Base-by-base conservation (phyloP, 2,797 vertebrate genomes). In the Manis pentadactyla region DNA sequence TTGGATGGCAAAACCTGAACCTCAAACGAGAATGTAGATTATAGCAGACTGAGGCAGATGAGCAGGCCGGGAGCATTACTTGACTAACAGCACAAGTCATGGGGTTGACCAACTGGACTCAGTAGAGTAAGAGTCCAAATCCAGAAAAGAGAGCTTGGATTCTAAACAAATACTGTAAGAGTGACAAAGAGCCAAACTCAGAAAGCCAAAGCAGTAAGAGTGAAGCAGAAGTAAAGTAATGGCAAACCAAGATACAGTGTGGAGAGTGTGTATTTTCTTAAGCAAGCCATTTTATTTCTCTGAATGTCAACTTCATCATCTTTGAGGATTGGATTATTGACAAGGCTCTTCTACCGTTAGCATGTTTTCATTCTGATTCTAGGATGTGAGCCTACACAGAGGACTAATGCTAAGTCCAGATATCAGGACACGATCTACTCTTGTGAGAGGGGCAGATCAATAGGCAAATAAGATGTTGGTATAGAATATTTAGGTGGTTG, bases 111-210 rank as follows among this genome's bases (percentile, higher is more conserved):
- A 75, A 63, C 7, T 88, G 25, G 46, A 92, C 73, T 95, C 14
- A 25, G 18, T 64, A 82, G 39, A 75, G 19, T 64, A 84, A 91
- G 34, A 63, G 42, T 59, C 57, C 46, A 94, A 97, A 87, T 95
- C n/a, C 37, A 81, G 15, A 61, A 46, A 49, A 73, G 27, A 61
- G 34, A 74, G 6, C 25, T 75, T 87, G 34, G 63, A 92, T 73
- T 31, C 49, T 90, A 91, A 94, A 81, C 29, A 82, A 95, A 74
- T 61, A 63, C 61, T 63, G 2, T 69, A 68, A 87, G 7, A 66
- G 27, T 91, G 51, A 94, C 79, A 78, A 93, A 93, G 71, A 87
- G 59, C 49, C 39, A 87, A 96, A 81, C 31, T 94, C 66, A 87
- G 53, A 94, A 96, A 86, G 17, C 79, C 61, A 87, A 79, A 92